These are phyloP conservation scores for Epinephelus malabaricus DNA, from an alignment of 2,797 vertebrate species.

Conservation along the genomic window DNA sequence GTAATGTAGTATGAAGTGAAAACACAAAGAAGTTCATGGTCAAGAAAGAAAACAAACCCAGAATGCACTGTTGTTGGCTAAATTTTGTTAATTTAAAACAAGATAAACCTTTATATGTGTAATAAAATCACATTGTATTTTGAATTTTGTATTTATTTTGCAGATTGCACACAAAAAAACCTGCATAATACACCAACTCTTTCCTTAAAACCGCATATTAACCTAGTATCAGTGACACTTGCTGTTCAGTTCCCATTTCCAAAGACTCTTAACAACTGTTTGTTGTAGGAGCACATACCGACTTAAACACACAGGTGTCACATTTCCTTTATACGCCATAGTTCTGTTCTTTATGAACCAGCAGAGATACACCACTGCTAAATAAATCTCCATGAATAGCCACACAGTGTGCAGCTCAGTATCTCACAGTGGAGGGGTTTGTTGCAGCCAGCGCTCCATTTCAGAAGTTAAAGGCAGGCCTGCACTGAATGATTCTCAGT, in stretches of 20 bases:
- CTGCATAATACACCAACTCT: neutral
- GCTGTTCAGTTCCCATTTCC: neutral
- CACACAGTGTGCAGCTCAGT: slow-evolving; percentile 10
- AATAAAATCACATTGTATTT: neutral
- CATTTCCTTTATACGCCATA: slow-evolving; percentile 7
- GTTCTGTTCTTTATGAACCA: slow-evolving; percentile 5
- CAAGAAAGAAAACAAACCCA: neutral
- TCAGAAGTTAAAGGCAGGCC: slow-evolving; percentile 29
- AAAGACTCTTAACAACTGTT: slow-evolving; percentile 1
- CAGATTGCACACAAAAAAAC: neutral
- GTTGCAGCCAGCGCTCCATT: slow-evolving; percentile 20
- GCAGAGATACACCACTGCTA: slow-evolving; percentile 9
- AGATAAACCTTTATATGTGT: neutral
- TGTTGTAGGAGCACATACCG: neutral
- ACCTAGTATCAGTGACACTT: neutral
- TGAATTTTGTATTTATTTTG: slow-evolving; percentile 3
- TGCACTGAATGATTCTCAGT: slow-evolving; percentile 23
- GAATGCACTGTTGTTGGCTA: neutral
- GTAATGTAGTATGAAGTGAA: neutral
- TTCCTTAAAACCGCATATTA: neutral
- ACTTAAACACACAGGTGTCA: slow-evolving; percentile 22
- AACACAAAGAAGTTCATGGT: neutral
- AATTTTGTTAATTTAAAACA: neutral
- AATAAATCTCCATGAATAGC: slow-evolving; percentile 11
- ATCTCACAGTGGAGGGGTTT: slow-evolving; percentile 18